phyloP scores from a whole-genome alignment of 1,140 invertebrate genomes.

The Bombus consobrinus region DNA sequence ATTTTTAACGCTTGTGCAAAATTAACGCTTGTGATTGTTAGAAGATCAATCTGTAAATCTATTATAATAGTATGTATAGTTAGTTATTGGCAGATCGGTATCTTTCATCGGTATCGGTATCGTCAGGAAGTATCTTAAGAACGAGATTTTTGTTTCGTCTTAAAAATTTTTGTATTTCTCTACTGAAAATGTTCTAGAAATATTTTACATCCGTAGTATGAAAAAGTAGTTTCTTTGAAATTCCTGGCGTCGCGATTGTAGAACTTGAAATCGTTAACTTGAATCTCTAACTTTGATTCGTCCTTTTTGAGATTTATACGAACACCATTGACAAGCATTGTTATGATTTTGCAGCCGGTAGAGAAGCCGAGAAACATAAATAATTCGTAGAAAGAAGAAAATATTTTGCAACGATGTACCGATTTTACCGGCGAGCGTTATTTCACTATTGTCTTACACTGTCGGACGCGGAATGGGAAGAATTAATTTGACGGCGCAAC shows the following conservation, averaged over 20 bases:
- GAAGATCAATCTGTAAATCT: no score
- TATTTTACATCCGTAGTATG: no score
- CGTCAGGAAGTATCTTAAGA: no score
- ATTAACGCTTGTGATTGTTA: no score
- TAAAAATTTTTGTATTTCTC: no score
- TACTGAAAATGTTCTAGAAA: no score
- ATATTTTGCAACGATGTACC: neutral
- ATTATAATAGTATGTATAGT: no score
- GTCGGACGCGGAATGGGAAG: neutral
- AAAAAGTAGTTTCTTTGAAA: neutral
- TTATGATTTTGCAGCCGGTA: neutral
- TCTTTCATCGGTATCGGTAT: no score
- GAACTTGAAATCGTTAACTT: neutral
- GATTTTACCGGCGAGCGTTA: neutral
- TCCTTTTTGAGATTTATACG: neutral
- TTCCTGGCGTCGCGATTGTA: neutral
- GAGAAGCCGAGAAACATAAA: neutral
- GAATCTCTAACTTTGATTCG: neutral
- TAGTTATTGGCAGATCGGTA: no score
- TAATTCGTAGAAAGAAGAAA: neutral
- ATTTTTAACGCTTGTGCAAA: no score
- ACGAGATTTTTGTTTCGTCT: no score
- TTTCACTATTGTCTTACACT: neutral
- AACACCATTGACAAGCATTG: neutral
- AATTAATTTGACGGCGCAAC: constrained; percentile 32